These are phyloP conservation scores for Cercopithecus mona DNA, from an alignment of 2,113 vertebrate species.

Conservation along the genomic window DNA sequence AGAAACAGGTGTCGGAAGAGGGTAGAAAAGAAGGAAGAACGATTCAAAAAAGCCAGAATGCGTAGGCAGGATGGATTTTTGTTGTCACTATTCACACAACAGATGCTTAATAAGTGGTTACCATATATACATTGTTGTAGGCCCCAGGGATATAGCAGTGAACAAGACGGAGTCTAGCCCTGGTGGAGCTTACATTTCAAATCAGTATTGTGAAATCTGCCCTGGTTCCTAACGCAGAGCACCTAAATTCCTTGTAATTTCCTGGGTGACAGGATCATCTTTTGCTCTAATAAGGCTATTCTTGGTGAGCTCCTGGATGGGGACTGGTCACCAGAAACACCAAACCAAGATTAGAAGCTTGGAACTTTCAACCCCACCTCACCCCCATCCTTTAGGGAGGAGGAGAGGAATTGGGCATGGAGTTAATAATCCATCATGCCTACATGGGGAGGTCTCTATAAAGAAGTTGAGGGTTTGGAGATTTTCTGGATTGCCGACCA, in stretches of 20 bases:
- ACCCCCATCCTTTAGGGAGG: not conserved
- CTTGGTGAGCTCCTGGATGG: not conserved
- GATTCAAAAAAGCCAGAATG: not conserved
- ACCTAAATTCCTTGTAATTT: not conserved
- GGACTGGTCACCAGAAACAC: not conserved
- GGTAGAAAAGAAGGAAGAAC: not conserved
- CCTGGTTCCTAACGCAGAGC: not conserved
- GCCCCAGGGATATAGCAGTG: not conserved
- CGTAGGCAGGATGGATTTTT: not conserved
- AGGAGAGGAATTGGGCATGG: not conserved
- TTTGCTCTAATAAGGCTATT: not conserved
- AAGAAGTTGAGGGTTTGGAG: not conserved
- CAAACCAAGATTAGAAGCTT: not conserved
- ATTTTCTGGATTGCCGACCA: not conserved
- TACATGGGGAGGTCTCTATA: not conserved
- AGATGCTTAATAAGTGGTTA: not conserved
- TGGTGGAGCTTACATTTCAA: not conserved
- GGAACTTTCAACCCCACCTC: not conserved
- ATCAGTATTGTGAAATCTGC: not conserved
- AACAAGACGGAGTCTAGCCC: not conserved
- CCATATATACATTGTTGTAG: not conserved
- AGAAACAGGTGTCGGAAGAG: not conserved
- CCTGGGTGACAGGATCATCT: not conserved
- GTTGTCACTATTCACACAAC: not conserved
- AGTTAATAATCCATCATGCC: not conserved